These are phyloP conservation scores for Xestobium rufovillosum DNA, from an alignment of 2,888 invertebrate species.

Conservation along the genomic window DNA sequence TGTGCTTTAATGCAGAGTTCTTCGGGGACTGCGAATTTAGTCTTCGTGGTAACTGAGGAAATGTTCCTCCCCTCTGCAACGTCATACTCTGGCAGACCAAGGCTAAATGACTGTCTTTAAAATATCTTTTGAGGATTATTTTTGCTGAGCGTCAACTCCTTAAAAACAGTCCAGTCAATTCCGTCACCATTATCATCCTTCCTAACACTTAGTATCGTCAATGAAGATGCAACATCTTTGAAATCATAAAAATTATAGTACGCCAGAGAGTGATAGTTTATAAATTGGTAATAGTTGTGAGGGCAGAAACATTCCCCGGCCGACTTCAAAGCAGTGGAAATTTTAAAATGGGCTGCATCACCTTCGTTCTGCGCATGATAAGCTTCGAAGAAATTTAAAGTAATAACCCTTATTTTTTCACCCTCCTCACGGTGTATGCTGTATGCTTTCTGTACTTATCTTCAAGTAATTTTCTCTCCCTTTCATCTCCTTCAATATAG, in stretches of 20 bases:
- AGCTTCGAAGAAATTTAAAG: too few species aligned
- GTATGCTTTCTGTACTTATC: too few species aligned
- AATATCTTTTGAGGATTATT: constrained; percentile 6
- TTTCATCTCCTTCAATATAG: too few species aligned
- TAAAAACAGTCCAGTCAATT: constrained; percentile 10
- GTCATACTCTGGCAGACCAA: too few species aligned
- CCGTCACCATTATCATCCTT: constrained; percentile 7
- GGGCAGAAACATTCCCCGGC: constrained; percentile 9
- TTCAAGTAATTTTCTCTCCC: too few species aligned
- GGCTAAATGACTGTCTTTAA: constrained; percentile 8
- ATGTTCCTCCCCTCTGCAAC: too few species aligned
- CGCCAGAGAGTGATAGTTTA: constrained; percentile 4
- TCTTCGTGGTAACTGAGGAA: too few species aligned
- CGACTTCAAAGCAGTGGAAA: too few species aligned
- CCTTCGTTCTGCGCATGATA: constrained; percentile 12
- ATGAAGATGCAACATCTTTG: constrained; percentile 8
- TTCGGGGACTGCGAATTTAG: too few species aligned
- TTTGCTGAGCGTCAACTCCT: constrained; percentile 8
- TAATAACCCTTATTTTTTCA: constrained; percentile 8
- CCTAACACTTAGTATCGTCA: constrained; percentile 6
- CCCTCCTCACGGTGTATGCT: constrained; percentile 5
- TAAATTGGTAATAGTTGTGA: constrained; percentile 9
- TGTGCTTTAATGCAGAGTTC: too few species aligned
- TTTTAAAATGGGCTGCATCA: too few species aligned
- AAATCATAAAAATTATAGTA: constrained; percentile 9